phyloP scores from a whole-genome alignment of 2,888 invertebrate species.

The Augiades crinisus region DNA sequence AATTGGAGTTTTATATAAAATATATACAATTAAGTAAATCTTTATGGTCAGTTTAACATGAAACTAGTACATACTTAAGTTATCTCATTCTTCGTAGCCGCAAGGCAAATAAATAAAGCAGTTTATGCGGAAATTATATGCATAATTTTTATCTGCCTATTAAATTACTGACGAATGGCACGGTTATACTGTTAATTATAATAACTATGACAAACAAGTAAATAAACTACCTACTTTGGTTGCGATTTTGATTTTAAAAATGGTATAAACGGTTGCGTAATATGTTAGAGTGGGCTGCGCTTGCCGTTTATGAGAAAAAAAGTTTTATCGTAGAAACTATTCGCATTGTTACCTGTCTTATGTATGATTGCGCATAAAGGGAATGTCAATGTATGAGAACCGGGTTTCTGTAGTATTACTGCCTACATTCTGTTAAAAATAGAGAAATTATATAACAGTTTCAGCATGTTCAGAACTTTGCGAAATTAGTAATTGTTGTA shows the following conservation, averaged over 20 bases:
- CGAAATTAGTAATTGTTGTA: conserved; percentile 23
- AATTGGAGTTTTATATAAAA: too few relatives aligned
- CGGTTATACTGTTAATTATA: too few relatives aligned
- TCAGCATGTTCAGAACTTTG: conserved; percentile 12
- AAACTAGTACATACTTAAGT: too few relatives aligned
- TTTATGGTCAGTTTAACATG: too few relatives aligned
- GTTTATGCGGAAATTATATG: not conserved
- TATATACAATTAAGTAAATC: too few relatives aligned
- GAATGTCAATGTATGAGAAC: conserved; percentile 24
- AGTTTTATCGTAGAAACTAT: not conserved
- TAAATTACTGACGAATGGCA: too few relatives aligned
- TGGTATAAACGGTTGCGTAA: not conserved
- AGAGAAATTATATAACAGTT: conserved; percentile 4
- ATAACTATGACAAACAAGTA: too few relatives aligned
- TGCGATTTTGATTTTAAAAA: not conserved
- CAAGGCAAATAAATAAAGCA: not conserved
- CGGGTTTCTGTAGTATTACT: conserved; percentile 3
- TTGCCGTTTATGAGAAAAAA: conserved; percentile 6
- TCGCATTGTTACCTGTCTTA: conserved; percentile 10
- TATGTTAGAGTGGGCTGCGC: too few relatives aligned
- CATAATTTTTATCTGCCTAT: too few relatives aligned
- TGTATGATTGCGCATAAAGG: conserved; percentile 14
- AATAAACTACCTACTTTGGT: not conserved
- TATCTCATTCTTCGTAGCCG: too few relatives aligned
- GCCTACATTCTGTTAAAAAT: not conserved